phyloP scores from a whole-genome alignment of 2,113 vertebrate genomes.

The Megaceryle torquata region DNA sequence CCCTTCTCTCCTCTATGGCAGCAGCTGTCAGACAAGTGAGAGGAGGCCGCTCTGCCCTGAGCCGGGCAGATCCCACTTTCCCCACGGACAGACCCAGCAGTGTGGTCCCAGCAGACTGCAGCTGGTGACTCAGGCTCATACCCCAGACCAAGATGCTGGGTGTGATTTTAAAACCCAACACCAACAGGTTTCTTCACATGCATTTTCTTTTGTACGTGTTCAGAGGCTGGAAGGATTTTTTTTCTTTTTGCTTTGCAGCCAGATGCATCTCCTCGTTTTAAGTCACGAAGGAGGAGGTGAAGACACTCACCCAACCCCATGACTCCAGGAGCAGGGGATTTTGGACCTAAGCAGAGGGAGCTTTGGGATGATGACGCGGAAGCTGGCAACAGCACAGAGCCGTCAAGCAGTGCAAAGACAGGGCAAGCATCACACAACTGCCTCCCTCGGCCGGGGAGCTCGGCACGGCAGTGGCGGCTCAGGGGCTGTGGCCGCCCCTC shows the following conservation, averaged over 20 bases:
- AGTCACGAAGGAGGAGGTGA: background rate
- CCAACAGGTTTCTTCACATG: accelerated
- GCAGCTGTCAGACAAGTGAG: background rate
- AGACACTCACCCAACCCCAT: background rate
- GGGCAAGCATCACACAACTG: conserved; percentile 45
- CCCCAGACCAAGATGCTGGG: accelerated
- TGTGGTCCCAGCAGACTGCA: background rate
- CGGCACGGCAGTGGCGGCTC: background rate
- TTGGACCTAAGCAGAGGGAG: background rate
- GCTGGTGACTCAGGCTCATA: background rate
- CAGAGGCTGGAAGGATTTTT: background rate
- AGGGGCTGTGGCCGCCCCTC: conserved; percentile 3
- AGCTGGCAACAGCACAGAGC: conserved; percentile 47
- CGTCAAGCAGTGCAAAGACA: background rate
- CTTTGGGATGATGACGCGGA: accelerated
- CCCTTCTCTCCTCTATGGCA: background rate
- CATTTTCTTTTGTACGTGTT: accelerated
- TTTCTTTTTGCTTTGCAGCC: background rate
- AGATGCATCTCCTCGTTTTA: accelerated
- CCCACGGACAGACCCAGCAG: background rate
- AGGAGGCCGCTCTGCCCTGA: accelerated
- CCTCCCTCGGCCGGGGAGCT: conserved; percentile 43
- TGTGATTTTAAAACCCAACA: background rate
- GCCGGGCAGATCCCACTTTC: background rate
- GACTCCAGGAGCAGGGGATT: background rate